Percentiles rank a stretch among this genome's conserved stretches.
Evolutionary conservation across 2,113 vertebrate genomes (phyloP).

Genomic region (Chrysemys picta): DNA sequence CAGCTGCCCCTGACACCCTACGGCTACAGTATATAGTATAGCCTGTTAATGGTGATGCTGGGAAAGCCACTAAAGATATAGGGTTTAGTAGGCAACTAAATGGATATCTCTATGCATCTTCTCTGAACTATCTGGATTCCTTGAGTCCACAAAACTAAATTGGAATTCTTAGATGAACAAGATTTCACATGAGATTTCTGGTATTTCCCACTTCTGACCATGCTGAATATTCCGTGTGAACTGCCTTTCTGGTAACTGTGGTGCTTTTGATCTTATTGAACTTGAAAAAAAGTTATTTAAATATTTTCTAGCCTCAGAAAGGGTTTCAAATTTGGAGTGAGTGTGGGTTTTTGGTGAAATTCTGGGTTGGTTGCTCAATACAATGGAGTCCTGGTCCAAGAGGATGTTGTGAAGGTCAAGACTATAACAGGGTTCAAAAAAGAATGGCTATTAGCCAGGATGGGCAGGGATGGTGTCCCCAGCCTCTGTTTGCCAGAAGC

Average conservation of each 20-base stretch:
- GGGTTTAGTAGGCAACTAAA: background rate
- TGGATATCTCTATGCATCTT: background rate
- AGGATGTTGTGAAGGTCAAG: no score
- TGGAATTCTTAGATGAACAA: background rate
- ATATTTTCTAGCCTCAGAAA: rapidly evolving
- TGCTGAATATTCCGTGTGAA: background rate
- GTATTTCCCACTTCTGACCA: background rate
- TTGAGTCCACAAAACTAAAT: background rate
- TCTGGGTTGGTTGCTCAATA: background rate
- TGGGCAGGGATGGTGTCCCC: no score
- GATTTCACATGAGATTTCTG: background rate
- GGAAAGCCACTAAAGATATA: background rate
- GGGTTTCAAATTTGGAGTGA: rapidly evolving
- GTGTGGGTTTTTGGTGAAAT: background rate
- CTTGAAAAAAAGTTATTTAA: background rate
- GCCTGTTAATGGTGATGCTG: background rate
- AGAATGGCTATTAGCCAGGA: no score
- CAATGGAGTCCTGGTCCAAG: background rate
- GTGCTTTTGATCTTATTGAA: background rate
- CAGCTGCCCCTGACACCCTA: no score
- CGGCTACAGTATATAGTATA: no score
- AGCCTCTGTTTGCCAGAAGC: no score
- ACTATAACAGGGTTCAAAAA: no score
- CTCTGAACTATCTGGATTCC: background rate
- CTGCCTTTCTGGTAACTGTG: rapidly evolving